Evolutionary conservation across 2,113 vertebrate genomes (phyloP).

Genomic region (Paedocypris sp.): DNA sequence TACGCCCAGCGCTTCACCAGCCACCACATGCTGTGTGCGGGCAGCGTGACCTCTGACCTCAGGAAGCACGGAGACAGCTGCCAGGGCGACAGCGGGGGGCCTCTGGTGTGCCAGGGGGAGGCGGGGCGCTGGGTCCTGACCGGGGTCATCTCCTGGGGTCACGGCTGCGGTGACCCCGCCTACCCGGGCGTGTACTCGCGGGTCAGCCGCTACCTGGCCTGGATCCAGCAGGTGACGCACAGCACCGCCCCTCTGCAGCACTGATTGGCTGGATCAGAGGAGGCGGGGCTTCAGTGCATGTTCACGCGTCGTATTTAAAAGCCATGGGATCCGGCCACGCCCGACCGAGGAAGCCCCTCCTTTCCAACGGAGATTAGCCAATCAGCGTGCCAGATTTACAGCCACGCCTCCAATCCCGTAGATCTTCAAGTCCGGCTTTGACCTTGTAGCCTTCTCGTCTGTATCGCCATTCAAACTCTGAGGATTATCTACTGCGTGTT

Average conservation of each 20-base stretch:
- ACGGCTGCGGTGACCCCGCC: constrained; percentile 71
- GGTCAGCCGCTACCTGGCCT: constrained; percentile 72
- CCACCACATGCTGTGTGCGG: constrained; percentile 77
- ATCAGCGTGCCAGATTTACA: too few species aligned
- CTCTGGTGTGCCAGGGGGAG: constrained; percentile 71
- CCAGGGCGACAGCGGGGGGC: constrained; percentile 78
- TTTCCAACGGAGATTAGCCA: too few species aligned
- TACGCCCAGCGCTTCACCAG: constrained; percentile 73
- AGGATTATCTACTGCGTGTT: not conserved
- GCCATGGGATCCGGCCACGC: constrained; percentile 31
- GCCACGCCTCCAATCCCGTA: too few species aligned
- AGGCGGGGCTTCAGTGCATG: constrained; percentile 35
- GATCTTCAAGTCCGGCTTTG: too few species aligned
- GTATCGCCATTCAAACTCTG: not conserved
- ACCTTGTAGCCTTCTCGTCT: not conserved
- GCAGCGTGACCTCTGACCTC: constrained; percentile 69
- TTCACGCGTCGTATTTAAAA: constrained; percentile 34
- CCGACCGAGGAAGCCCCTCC: too few species aligned
- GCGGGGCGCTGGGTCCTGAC: constrained; percentile 71
- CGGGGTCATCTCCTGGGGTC: constrained; percentile 76
- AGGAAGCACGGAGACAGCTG: constrained; percentile 66
- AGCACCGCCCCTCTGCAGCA: constrained; percentile 33
- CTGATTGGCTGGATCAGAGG: too few species aligned
- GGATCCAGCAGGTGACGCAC: constrained; percentile 68
- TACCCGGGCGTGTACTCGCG: constrained; percentile 78